phyloP scores from a whole-genome alignment of 2,888 invertebrate genomes.

The Drosophila leonis region DNA sequence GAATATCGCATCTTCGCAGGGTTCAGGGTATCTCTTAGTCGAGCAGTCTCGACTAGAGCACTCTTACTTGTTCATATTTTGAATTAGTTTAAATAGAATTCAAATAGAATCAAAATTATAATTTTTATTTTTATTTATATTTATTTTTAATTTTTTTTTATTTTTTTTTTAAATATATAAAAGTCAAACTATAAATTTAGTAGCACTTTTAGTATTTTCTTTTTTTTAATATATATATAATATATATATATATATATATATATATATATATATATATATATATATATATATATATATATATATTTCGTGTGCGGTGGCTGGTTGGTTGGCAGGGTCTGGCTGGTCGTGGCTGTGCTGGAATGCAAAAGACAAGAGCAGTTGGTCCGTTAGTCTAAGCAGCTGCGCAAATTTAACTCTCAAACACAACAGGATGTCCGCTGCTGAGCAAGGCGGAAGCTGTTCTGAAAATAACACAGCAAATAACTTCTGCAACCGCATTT shows the following conservation, averaged over 20 bases:
- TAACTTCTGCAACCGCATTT: conserved; percentile 81
- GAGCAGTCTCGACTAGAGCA: no score
- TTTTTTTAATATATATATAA: not conserved
- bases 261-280: no score
- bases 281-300: no score
- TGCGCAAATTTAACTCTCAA: conserved; percentile 76
- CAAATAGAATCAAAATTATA: no score
- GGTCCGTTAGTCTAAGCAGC: conserved; percentile 49
- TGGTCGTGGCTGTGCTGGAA: not conserved
- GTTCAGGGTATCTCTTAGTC: no score
- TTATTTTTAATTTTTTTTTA: not conserved
- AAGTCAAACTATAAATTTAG: conserved; percentile 34
- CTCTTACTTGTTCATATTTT: no score
- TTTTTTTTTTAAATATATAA: not conserved
- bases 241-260: no score
- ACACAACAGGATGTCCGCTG: conserved; percentile 75
- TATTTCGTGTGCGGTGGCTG: conserved; percentile 6
- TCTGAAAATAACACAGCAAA: conserved; percentile 82
- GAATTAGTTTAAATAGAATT: not conserved
- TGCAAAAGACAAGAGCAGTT: conserved; percentile 33
- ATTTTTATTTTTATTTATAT: not conserved
- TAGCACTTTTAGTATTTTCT: not conserved
- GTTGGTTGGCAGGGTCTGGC: not conserved
- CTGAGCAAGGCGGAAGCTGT: conserved; percentile 75
- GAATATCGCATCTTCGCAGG: no score